Conservation (phyloP, 2,113 vertebrate genomes). For the Scomber colias region DNA sequence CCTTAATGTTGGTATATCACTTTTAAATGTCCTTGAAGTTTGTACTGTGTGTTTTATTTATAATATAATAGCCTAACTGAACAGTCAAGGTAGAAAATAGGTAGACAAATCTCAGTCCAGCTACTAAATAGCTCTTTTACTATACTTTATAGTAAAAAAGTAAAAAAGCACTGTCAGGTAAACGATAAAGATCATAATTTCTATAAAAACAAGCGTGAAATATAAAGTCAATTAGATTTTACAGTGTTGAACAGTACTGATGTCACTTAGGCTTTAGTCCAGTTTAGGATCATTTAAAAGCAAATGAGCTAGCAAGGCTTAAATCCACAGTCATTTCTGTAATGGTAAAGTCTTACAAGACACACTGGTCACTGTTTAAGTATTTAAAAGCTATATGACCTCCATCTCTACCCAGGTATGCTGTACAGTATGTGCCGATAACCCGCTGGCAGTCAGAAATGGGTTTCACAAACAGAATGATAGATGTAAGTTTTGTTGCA, state of each 20-base stretch:
- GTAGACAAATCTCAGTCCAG: neutral
- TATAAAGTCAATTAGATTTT: no score
- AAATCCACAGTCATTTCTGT: neutral
- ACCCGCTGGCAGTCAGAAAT: slow-evolving; percentile 3
- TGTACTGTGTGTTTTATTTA: no score
- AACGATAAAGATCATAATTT: neutral
- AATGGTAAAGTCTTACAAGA: neutral
- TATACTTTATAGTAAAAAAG: neutral
- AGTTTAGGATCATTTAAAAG: neutral
- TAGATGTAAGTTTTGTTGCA: neutral
- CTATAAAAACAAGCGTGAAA: no score
- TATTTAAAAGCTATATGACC: neutral
- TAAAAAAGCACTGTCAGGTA: neutral
- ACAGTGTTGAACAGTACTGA: neutral
- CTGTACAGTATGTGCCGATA: neutral
- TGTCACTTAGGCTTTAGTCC: neutral
- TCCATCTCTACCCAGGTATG: neutral
- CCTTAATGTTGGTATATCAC: neutral
- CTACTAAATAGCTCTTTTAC: neutral
- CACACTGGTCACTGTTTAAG: neutral
- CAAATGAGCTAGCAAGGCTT: neutral
- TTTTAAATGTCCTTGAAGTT: neutral
- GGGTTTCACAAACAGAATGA: slow-evolving; percentile 19
- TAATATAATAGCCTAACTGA: no score
- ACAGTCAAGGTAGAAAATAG: no score